Percentiles rank a stretch among this genome's conserved stretches.
phyloP scores from a whole-genome alignment of 2,113 vertebrate species.

The Polypterus senegalus region DNA sequence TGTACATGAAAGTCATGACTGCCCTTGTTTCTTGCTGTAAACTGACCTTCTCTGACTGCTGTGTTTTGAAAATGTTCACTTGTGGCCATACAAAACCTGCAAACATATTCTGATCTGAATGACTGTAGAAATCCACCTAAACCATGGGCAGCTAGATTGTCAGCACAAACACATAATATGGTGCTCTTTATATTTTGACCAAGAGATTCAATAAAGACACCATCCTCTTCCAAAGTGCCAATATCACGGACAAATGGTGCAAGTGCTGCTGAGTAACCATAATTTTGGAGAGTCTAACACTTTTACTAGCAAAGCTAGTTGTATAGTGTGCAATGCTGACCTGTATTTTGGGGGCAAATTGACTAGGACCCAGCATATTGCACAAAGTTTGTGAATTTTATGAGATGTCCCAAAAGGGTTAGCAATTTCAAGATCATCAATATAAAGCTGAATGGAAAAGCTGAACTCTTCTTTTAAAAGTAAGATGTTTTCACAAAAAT shows the following conservation, averaged over 20 bases:
- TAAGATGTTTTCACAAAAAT: not conserved
- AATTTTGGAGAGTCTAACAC: constrained; percentile 5
- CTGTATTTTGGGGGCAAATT: constrained; percentile 14
- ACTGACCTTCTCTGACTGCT: constrained; percentile 10
- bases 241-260: constrained; percentile 5
- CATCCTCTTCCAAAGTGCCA: constrained; percentile 6
- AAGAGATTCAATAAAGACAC: constrained; percentile 10
- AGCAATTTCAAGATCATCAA: no score
- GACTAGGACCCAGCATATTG: constrained; percentile 13
- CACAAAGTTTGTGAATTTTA: constrained; percentile 3
- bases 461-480: no score
- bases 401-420: no score
- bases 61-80: constrained; percentile 11
- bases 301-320: constrained; percentile 10
- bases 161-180: constrained; percentile 13
- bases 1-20: constrained; percentile 17
- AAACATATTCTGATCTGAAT: constrained; percentile 17
- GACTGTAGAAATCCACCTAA: constrained; percentile 14
- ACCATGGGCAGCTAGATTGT: constrained; percentile 18
- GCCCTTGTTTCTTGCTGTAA: constrained; percentile 12
- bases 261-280: constrained; percentile 13
- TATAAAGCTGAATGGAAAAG: no score
- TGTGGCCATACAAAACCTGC: constrained; percentile 16
- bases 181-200: constrained; percentile 11
- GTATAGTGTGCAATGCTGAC: constrained; percentile 11